Base-by-base conservation (phyloP, 92 coral and sea anemone genomes). In the Epizoanthus rinbou region DNA sequence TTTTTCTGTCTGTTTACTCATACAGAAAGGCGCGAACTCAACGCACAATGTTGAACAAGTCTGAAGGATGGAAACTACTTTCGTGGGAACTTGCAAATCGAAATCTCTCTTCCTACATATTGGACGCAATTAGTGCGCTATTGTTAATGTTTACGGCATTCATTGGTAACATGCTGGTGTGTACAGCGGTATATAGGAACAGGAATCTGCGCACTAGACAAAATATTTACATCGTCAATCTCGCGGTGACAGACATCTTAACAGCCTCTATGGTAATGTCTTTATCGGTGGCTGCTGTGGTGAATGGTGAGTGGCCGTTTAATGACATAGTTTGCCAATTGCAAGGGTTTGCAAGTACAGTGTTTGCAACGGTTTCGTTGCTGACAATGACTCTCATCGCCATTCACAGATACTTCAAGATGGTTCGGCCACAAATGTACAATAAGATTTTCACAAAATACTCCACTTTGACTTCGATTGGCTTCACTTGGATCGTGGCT, bases 171-270 rank as follows among this genome's bases (percentile, higher is more conserved):
- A 15, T 69, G 45, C 35, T 69, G 52, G 74, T 69, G 39, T 69
- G 74, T 41, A 50, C 52, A 39, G 74, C 74, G 19, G 23, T 69
- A 8, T 39, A 69, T 25, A 69, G 43, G 19, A 69, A 41, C 50
- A 69, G 4, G 43, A 69, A 33, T 17, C 74, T 69, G 10, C 74
- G 52, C 74, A 69, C 56, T 8, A 39, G n/a, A n/a, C 74, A 69
- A 35, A 69, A 69, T 9, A 50, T 69, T 1, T 69, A 69, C 74
- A 69, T 69, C 45, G 52, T 39, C 54, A 69, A 69, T 41, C 43
- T 69, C 10, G 74, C 74, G 2, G 47, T 69, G 39, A 25, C 74
- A 16, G 74, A 69, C 43, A 8, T 35, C 43, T 45, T 39, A 15
- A 69, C 21, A 53, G 74, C 74, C 39, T 10, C 43, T 10, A 2